These are phyloP conservation scores for Platichthys flesus DNA, from an alignment of 2,113 vertebrate species.

Conservation along the genomic window DNA sequence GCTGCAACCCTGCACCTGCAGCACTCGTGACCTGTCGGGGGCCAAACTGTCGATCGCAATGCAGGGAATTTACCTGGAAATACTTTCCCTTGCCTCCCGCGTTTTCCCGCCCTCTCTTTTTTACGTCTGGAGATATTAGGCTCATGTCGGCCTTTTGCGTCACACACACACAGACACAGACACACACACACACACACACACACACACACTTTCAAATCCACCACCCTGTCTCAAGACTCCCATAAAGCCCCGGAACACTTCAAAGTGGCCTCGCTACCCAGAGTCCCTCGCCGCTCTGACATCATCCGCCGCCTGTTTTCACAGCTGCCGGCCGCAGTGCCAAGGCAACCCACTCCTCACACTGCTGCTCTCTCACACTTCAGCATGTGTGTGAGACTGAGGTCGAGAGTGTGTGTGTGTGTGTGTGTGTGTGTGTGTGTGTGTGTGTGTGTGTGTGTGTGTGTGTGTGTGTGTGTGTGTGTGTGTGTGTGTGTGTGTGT, in stretches of 20 bases:
- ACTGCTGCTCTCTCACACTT: constrained; percentile 41
- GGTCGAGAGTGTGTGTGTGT: constrained; percentile 1
- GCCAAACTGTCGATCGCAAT: constrained; percentile 36
- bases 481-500: constrained; percentile 14
- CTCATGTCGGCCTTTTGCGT: constrained; percentile 1
- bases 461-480: constrained; percentile 1
- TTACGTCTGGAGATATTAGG: neutral
- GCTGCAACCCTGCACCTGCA: constrained; percentile 65
- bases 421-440: constrained; percentile 24
- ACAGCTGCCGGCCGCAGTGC: constrained; percentile 67
- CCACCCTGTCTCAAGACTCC: constrained; percentile 27
- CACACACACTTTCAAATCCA: constrained; percentile 24
- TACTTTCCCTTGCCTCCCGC: constrained; percentile 24
- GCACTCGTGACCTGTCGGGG: constrained; percentile 43
- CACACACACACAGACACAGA: neutral
- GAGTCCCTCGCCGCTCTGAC: constrained; percentile 72
- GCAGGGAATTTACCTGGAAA: constrained; percentile 64
- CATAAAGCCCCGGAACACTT: constrained; percentile 61
- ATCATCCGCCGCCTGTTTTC: constrained; percentile 76
- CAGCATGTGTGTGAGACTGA: constrained; percentile 18
- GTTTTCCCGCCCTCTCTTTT: neutral
- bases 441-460: constrained; percentile 7
- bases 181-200: neutral
- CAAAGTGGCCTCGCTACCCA: constrained; percentile 68
- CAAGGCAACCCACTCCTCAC: constrained; percentile 60